phyloP scores from a whole-genome alignment of 2,888 invertebrate species.

The Cheilosia soror region DNA sequence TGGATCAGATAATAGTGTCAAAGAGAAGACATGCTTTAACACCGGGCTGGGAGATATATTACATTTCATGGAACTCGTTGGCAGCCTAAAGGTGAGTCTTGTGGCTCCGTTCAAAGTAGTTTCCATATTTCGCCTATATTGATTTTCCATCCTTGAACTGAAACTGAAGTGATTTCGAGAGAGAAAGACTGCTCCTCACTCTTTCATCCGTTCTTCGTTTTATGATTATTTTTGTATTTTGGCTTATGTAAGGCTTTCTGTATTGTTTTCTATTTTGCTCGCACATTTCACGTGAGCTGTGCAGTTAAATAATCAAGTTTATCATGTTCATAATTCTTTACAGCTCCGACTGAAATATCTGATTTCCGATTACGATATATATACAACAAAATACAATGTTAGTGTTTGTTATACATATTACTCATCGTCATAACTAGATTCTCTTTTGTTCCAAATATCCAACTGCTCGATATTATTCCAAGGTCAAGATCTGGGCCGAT shows the following conservation, averaged over 20 bases:
- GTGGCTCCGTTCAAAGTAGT: neutral
- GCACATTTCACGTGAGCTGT: neutral
- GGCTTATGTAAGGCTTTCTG: slow-evolving; percentile 44
- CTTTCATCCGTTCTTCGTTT: neutral
- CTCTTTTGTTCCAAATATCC: neutral
- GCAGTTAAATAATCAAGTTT: slow-evolving; percentile 1
- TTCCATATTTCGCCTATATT: slow-evolving; percentile 56
- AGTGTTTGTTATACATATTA: neutral
- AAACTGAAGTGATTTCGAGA: slow-evolving; percentile 11
- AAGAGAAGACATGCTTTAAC: slow-evolving; percentile 80
- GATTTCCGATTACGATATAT: too few relatives aligned
- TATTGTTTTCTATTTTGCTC: neutral
- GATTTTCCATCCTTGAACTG: slow-evolving; percentile 53
- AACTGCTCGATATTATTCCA: slow-evolving; percentile 26
- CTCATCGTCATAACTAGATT: neutral
- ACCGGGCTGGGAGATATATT: slow-evolving; percentile 81
- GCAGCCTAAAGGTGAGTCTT: slow-evolving; percentile 87
- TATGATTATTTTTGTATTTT: slow-evolving; percentile 39
- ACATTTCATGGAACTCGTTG: slow-evolving; percentile 89
- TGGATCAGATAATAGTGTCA: slow-evolving; percentile 33
- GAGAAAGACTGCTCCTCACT: neutral
- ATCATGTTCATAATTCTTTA: neutral
- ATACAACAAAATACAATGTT: neutral
- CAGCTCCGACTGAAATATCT: too few relatives aligned
- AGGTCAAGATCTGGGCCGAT: slow-evolving; percentile 44